Evolutionary conservation across 1,140 invertebrate genomes (phyloP).

Genomic region (Piezodorus guildinii): DNA sequence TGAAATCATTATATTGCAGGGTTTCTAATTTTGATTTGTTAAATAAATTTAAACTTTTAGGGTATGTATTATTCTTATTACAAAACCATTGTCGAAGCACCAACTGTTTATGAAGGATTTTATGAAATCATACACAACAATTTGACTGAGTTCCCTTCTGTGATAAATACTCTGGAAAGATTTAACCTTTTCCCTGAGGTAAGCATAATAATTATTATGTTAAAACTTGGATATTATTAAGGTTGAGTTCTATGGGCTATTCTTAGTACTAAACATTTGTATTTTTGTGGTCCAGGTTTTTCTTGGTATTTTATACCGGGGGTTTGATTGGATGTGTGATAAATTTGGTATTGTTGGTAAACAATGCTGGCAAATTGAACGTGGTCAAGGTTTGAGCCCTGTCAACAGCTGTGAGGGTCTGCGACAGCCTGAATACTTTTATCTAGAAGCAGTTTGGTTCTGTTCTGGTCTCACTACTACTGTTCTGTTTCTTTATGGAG

Average conservation of each 20-base stretch:
- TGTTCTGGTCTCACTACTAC: constrained; percentile 49
- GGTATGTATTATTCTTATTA: constrained; percentile 82
- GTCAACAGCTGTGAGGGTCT: constrained; percentile 69
- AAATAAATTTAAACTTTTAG: constrained; percentile 36
- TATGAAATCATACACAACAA: constrained; percentile 56
- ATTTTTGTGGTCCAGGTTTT: constrained; percentile 38
- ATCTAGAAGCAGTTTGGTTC: constrained; percentile 54
- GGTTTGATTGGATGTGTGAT: constrained; percentile 36
- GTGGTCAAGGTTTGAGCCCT: constrained; percentile 46
- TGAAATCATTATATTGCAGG: background rate
- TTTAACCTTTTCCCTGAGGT: constrained; percentile 80
- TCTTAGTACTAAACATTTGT: background rate
- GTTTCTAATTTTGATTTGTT: background rate
- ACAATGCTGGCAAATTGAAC: constrained; percentile 47
- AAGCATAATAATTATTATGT: too few relatives aligned
- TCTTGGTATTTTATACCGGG: constrained; percentile 43
- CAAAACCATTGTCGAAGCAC: constrained; percentile 62
- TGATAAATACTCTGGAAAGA: constrained; percentile 65
- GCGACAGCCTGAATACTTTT: constrained; percentile 63
- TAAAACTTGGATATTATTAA: too few relatives aligned
- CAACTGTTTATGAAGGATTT: constrained; percentile 49
- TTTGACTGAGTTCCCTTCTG: constrained; percentile 63
- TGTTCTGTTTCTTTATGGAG: constrained; percentile 50
- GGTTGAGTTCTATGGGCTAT: background rate
- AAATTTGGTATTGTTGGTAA: constrained; percentile 33